Evolutionary conservation across 2,888 invertebrate genomes (phyloP), one percentile per base, ranked within the genome.

Genomic region (Spodoptera littoralis): DNA sequence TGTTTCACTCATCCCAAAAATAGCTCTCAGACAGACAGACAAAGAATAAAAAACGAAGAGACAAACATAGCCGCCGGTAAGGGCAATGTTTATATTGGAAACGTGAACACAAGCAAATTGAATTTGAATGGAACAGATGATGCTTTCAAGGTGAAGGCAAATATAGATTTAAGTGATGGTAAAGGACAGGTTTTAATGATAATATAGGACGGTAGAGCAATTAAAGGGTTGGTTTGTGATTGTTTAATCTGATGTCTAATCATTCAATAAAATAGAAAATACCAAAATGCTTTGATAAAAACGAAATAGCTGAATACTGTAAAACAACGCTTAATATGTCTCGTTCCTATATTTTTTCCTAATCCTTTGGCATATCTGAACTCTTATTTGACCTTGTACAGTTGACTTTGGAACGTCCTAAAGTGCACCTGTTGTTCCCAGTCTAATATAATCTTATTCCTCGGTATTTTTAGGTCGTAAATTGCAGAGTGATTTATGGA

Each of bases 41-140:
- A 85, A 85, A 85, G 85, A 85, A 81, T 73, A 74, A 76, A 84
- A 84, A 81, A 85, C 72, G 6, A 50, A 57, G 1, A 73, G 80
- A 75, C 85, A 85, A 86, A 85, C 83, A 88, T 73, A 79, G 72
- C 75, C 51, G 73, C 42, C 50, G 53, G 43, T 54, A 76, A 79
- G 83, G 77, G 81, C 82, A 76, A 71, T 88, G 80, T 89, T 89
- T 88, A 54, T 53, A 60, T 48, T 76, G 72, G 72, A 76, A 54
- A 65, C 47, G 44, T 50, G 65, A 65, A 74, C 63, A 69, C 68
- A 65, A 60, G 72, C 56, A 56, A 71, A 75, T 43, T 54, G 36
- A 22, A 53, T 56, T 55, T 56, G 27, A 49, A 55, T 50, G 8
- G 43, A 24, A 42, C 49, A 22, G 36, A 54, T 43, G 42, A 30